A percentile compares a stretch with the other conserved stretches of the same genome.
Conservation (phyloP, 2,888 invertebrate species). For the Labia minor region DNA sequence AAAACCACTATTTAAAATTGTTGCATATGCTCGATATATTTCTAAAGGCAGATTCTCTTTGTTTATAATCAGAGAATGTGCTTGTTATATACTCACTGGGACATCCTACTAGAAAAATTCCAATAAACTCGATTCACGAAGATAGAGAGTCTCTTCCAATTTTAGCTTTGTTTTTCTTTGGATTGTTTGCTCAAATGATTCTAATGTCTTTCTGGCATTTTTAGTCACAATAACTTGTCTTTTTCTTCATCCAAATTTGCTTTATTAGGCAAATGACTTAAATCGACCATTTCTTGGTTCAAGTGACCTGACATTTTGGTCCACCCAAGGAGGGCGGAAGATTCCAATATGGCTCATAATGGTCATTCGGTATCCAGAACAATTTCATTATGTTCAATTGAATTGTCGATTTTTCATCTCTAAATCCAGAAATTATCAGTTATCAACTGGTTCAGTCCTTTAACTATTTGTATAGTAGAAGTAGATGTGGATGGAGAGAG, state of each 20-base stretch:
- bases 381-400: background rate
- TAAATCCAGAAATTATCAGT: background rate
- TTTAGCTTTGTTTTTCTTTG: background rate
- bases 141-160: background rate
- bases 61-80: background rate
- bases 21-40: background rate
- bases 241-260: background rate
- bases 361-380: background rate
- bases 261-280: background rate
- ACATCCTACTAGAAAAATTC: background rate
- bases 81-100: background rate
- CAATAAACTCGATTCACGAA: background rate
- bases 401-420: background rate
- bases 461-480: too few species aligned
- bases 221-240: background rate
- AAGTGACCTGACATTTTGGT: background rate
- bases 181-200: background rate
- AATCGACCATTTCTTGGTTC: background rate
- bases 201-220: background rate
- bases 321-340: background rate
- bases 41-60: background rate
- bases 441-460: background rate
- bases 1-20: background rate
- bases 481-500: background rate
- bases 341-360: background rate